Evolutionary conservation across 2,888 invertebrate species (phyloP).

Genomic region (Leucophora obtusa): DNA sequence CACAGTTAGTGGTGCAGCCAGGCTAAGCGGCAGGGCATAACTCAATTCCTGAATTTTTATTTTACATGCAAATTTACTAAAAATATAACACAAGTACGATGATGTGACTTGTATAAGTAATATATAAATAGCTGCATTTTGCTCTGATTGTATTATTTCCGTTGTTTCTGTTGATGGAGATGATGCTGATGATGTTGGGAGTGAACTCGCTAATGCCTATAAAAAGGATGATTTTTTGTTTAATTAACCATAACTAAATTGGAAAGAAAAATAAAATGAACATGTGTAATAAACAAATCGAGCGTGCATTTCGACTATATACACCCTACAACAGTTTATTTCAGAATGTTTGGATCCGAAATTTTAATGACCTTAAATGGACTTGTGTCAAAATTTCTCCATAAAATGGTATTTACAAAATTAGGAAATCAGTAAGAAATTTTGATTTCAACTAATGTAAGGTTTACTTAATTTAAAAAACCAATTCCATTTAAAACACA

Average conservation of each 20-base stretch:
- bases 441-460: too few species aligned
- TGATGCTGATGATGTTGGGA: background rate
- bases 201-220: constrained; percentile 14
- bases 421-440: too few species aligned
- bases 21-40: constrained; percentile 89
- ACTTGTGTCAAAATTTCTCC: too few species aligned
- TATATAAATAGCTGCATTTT: constrained; percentile 80
- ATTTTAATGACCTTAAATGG: too few species aligned
- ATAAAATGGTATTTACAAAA: too few species aligned
- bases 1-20: constrained; percentile 87
- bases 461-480: too few species aligned
- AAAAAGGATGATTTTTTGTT: constrained; percentile 41
- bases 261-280: background rate
- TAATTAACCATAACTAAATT: constrained; percentile 33
- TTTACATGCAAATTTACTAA: constrained; percentile 91
- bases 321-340: too few species aligned
- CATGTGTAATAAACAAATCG: background rate
- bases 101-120: constrained; percentile 83
- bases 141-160: constrained; percentile 68
- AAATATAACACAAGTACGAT: constrained; percentile 84
- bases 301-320: too few species aligned
- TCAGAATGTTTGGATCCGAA: too few species aligned
- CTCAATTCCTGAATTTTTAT: constrained; percentile 93
- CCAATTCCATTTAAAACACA: too few species aligned
- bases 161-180: constrained; percentile 49